Conservation (phyloP, 2,888 invertebrate species). For the Lasioglossum lativentre region DNA sequence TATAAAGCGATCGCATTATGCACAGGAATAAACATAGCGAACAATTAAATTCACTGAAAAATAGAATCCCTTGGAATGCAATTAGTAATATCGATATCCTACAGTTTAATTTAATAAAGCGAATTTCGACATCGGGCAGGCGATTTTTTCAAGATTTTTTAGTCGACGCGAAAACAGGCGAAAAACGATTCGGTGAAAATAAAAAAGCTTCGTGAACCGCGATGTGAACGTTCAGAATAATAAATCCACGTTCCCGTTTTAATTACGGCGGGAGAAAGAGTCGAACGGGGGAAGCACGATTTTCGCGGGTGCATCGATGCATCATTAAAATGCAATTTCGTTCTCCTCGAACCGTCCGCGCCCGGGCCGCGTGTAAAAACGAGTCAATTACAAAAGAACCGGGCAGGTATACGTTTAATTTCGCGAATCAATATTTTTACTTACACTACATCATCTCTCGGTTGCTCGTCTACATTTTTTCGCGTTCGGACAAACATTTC, state of each 20-base stretch:
- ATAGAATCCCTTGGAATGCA: not conserved
- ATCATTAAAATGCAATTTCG: not conserved
- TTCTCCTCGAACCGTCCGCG: not conserved
- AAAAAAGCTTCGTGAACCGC: not conserved
- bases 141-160: not conserved
- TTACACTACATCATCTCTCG: not conserved
- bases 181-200: not conserved
- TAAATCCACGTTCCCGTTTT: not conserved
- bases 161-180: not conserved
- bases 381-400: not conserved
- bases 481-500: not conserved
- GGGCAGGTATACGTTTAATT: not conserved
- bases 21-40: not conserved
- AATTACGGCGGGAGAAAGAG: not conserved
- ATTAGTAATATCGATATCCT: not conserved
- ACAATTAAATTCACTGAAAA: not conserved
- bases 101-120: not conserved
- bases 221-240: not conserved
- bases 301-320: not conserved
- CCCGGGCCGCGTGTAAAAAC: not conserved
- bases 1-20: not conserved
- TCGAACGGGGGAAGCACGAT: not conserved
- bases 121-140: not conserved
- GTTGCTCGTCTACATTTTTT: not conserved
- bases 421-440: not conserved